These are phyloP conservation scores for Drosophila tani DNA, from an alignment of 1,140 invertebrate species.

Conservation along the genomic window DNA sequence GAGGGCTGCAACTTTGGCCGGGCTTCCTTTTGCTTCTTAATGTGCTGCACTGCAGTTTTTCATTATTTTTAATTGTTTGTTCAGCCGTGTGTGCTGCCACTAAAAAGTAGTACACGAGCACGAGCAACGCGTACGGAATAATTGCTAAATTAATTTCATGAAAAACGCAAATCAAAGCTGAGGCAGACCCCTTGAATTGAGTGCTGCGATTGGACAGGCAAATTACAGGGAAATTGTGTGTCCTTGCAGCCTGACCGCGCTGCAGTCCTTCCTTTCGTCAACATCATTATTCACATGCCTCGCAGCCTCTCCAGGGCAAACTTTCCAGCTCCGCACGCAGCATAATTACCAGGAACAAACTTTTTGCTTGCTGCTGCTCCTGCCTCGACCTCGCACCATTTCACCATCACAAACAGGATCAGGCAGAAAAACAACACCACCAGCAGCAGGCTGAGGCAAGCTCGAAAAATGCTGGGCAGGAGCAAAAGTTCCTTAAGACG, in stretches of 20 bases:
- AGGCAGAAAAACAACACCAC: constrained; percentile 18
- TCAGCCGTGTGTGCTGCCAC: constrained; percentile 39
- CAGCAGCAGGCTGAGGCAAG: constrained; percentile 24
- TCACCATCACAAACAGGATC: constrained; percentile 28
- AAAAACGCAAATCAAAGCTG: constrained; percentile 8
- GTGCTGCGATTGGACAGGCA: constrained; percentile 22
- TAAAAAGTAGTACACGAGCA: constrained; percentile 7
- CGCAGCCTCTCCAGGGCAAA: constrained; percentile 43
- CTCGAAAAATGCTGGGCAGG: constrained; percentile 56
- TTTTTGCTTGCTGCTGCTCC: constrained; percentile 37
- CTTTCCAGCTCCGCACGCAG: constrained; percentile 54
- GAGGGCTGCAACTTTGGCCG: constrained; percentile 14
- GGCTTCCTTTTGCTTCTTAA: constrained; percentile 19
- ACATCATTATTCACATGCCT: constrained; percentile 71
- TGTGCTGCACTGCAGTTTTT: constrained; percentile 51
- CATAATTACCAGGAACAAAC: constrained; percentile 73
- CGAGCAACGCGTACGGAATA: background rate
- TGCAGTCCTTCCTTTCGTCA: constrained; percentile 22
- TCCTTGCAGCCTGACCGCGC: constrained; percentile 8
- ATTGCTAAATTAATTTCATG: constrained; percentile 37
- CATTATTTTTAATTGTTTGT: constrained; percentile 80
- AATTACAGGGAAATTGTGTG: constrained; percentile 23
- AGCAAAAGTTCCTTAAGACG: constrained; percentile 50
- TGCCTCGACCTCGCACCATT: background rate
- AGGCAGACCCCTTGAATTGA: constrained; percentile 1